Base-by-base conservation (phyloP, 2,888 invertebrate species). In the Hydrotaea cyrtoneurina region DNA sequence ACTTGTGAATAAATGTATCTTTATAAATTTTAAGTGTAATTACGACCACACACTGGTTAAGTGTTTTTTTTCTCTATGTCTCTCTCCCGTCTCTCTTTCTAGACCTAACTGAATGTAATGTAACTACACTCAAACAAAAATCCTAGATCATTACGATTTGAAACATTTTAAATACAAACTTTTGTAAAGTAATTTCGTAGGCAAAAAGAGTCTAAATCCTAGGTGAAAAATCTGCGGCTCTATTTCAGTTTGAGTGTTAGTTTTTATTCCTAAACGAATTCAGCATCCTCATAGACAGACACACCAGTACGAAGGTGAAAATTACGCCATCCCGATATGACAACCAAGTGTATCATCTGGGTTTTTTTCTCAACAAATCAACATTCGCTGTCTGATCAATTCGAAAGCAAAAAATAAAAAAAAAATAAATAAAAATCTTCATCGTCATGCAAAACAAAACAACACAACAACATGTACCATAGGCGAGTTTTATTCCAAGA, bases 261-360 rank as follows among this genome's bases (percentile, higher is more conserved):
- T 31, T 31, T 31, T 31, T 31, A 7, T 31, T 3, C 11, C 10
- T 39, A 39, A 39, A 39, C 39, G 10, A 39, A 39, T 1, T 13
- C 36, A 39, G 7, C 13, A 1, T 31, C 39, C 55, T 10, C 55
- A 10, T 21, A 55, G 19, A 21, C 55, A 55, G 2, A n/a, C 50
- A 2, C 2, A n/a, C n/a, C n/a, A n/a, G n/a, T n/a, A n/a, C 50
- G n/a, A n/a, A 50, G n/a, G 7, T 50, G 53, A 13, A 73, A 78
- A 78, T 82, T 82, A 82, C 78, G 74, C 74, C 73, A 77, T 82
- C 53, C 43, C 36, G 55, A 72, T 64, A 23, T 81, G 72, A 64
- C 73, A 72, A 66, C 66, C 73, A 46, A 69, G 57, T 77, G 66
- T 81, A 81, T 73, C 77, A 77, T 77, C 46, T 50, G 11, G 21